Evolutionary conservation across 1,140 invertebrate genomes (phyloP).

Genomic region (Drosophila lowei): DNA sequence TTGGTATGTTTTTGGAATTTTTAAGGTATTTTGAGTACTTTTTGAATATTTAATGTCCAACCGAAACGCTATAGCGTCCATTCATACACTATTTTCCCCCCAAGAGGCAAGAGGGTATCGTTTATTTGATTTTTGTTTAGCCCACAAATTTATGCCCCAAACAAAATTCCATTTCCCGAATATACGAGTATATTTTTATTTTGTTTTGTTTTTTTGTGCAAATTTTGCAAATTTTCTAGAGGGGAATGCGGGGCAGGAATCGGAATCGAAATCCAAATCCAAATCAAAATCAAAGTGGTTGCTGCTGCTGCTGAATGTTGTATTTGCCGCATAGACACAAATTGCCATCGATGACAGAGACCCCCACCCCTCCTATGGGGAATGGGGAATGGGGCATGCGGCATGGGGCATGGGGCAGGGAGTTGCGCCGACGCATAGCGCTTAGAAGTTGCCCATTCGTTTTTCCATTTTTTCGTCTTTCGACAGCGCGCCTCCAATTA

Average conservation of each 20-base stretch:
- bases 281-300: conserved; percentile 58
- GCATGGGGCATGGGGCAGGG: conserved; percentile 10
- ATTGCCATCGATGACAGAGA: conserved; percentile 45
- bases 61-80: too few species aligned
- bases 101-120: too few species aligned
- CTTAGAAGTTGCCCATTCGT: conserved; percentile 24
- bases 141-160: not conserved
- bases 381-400: conserved; percentile 13
- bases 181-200: not conserved
- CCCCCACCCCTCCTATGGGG: not conserved
- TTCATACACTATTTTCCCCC: too few species aligned
- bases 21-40: too few species aligned
- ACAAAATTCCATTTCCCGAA: conserved; percentile 15
- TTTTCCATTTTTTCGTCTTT: conserved; percentile 13
- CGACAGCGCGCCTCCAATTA: conserved; percentile 66
- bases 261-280: conserved; percentile 57
- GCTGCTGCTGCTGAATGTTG: conserved; percentile 29
- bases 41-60: too few species aligned
- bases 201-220: conserved; percentile 31
- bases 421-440: conserved; percentile 51
- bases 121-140: too few species aligned
- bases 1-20: not conserved
- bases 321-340: conserved; percentile 60
- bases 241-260: conserved; percentile 16
- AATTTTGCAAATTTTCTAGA: conserved; percentile 47